A percentile compares a stretch with the other conserved stretches of the same genome.
These are phyloP conservation scores for Hetaerina americana DNA, from an alignment of 1,140 invertebrate species.

Conservation along the genomic window DNA sequence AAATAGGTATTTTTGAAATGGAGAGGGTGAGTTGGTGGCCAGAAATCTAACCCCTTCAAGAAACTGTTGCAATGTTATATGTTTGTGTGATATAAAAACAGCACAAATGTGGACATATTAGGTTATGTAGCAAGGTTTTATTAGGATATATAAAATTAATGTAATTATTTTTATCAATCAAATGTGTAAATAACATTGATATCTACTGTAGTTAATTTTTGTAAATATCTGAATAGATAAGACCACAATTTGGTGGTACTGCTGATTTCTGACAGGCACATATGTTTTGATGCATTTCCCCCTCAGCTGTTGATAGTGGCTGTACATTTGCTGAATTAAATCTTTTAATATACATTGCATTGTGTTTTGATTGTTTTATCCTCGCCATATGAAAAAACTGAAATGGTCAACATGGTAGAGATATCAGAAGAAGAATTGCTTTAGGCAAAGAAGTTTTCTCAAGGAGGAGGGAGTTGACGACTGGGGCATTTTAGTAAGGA, in stretches of 20 bases:
- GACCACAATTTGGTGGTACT: background rate
- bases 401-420: no score
- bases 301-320: background rate
- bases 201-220: background rate
- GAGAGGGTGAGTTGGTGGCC: background rate
- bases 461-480: no score
- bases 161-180: background rate
- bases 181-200: background rate
- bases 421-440: no score
- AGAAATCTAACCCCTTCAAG: no score
- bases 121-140: background rate
- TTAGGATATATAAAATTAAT: background rate
- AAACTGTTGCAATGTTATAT: no score
- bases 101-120: background rate
- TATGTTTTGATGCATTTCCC: background rate
- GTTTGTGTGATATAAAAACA: background rate
- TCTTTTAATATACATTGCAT: background rate
- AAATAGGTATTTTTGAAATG: background rate
- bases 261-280: background rate
- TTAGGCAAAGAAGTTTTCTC: no score
- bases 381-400: no score
- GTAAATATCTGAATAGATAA: background rate
- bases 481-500: no score
- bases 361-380: background rate
- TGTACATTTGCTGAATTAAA: background rate